phyloP scores from a whole-genome alignment of 2,888 invertebrate species.

The Microplitis deprimator region DNA sequence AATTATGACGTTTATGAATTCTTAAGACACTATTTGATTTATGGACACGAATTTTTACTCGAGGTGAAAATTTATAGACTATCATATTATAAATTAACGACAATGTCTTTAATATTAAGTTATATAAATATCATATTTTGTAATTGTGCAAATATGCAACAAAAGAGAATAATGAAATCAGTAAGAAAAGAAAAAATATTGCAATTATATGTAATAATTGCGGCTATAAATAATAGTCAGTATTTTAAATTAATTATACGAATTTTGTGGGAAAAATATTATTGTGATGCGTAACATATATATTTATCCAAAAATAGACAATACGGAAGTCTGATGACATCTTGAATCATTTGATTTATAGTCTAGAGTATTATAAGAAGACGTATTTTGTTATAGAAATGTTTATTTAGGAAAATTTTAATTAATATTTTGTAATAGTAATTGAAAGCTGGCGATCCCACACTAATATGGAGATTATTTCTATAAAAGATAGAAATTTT shows the following conservation, averaged over 20 bases:
- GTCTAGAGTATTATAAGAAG: neutral
- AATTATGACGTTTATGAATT: slow-evolving; percentile 9
- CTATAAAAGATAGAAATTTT: too few relatives aligned
- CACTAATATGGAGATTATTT: too few relatives aligned
- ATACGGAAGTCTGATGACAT: neutral
- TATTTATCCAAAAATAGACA: neutral
- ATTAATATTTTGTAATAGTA: too few relatives aligned
- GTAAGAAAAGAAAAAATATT: neutral
- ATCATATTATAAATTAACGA: too few relatives aligned
- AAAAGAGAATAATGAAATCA: neutral
- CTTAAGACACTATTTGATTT: neutral
- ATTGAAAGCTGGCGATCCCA: too few relatives aligned
- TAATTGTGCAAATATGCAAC: neutral
- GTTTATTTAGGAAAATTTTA: too few relatives aligned
- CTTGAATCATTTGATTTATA: neutral
- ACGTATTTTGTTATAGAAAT: too few relatives aligned
- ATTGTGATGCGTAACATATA: neutral
- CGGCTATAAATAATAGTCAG: neutral
- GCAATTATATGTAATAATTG: neutral
- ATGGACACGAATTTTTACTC: neutral
- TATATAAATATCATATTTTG: too few relatives aligned
- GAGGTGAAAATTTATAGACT: neutral
- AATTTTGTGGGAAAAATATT: neutral
- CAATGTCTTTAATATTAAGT: too few relatives aligned
- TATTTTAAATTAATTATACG: neutral